Base-by-base conservation (phyloP, 2,888 invertebrate genomes). In the Trissolcus brochymenae region DNA sequence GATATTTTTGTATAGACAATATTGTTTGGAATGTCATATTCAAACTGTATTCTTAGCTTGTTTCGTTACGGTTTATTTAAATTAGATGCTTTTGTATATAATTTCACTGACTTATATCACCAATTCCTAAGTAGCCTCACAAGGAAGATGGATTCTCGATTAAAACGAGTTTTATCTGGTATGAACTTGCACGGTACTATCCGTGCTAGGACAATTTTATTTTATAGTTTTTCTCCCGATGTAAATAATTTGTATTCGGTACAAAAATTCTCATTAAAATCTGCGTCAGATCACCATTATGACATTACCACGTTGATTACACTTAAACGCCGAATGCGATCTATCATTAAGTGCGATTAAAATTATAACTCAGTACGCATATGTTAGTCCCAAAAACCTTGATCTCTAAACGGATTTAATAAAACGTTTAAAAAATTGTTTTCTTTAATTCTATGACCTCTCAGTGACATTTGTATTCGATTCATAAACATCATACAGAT, bases 161-260 rank as follows among this genome's bases (percentile, higher is more conserved):
- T 56, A 25, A 57, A 62, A 57, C 62, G 46, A 64, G 57, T 60
- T 71, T 71, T 84, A 87, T 85, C 87, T 85, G 84, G 86, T 87
- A 86, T 83, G 80, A 87, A 86, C 86, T 74, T 62, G 84, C 68
- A 77, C 74, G 84, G 83, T 83, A 80, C 84, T 85, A 81, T 83
- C 81, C 84, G 83, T 84, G 81, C 83, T 82, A 81, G 79, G 79
- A 80, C 83, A 66, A 56, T 46, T 29, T 59, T 40, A 50, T 35
- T 60, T 60, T 50, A 7, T 17, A 29, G 17, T 56, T 41, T 56
- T 55, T 35, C 9, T 2, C 11, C 25, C 51, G 51, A 19, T 51
- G 25, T 55, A 1, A 43, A 17, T 43, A 21, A 43, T 57, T 35
- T n/a, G 19, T 57, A 57, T 17, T 46, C 4, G 16, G 11, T 35